These are phyloP conservation scores for Varanus komodoensis DNA, from an alignment of 2,113 vertebrate genomes.

Conservation along the genomic window DNA sequence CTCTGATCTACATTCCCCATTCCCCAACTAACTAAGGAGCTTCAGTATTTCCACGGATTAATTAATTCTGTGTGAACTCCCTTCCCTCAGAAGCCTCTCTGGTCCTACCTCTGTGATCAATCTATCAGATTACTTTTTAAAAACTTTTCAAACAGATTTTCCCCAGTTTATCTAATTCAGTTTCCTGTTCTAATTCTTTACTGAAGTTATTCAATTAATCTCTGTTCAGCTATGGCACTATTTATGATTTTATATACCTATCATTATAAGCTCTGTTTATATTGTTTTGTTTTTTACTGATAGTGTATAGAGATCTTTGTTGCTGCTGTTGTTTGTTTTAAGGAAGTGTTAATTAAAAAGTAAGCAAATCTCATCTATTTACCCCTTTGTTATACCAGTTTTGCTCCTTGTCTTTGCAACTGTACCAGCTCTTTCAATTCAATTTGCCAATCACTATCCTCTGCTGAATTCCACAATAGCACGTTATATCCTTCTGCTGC, in stretches of 20 bases:
- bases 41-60: not conserved
- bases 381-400: not conserved
- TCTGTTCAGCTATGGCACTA: not conserved
- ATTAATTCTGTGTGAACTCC: not conserved
- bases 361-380: not conserved
- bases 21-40: not conserved
- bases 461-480: not conserved
- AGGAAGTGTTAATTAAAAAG: not conserved
- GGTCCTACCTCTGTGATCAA: not conserved
- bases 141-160: not conserved
- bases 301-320: no score
- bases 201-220: not conserved
- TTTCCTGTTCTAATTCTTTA: not conserved
- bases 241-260: not conserved
- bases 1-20: not conserved
- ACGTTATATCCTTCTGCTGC: not conserved
- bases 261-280: not conserved
- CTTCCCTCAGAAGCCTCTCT: not conserved
- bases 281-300: no score
- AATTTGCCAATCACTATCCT: not conserved
- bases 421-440: not conserved
- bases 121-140: not conserved
- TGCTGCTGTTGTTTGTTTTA: no score
- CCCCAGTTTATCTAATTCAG: not conserved
- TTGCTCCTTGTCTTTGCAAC: not conserved